Percentiles rank a stretch among this genome's conserved stretches.
These are phyloP conservation scores for Sminthurides bifidus DNA, from an alignment of 1,140 invertebrate genomes.

Conservation along the genomic window DNA sequence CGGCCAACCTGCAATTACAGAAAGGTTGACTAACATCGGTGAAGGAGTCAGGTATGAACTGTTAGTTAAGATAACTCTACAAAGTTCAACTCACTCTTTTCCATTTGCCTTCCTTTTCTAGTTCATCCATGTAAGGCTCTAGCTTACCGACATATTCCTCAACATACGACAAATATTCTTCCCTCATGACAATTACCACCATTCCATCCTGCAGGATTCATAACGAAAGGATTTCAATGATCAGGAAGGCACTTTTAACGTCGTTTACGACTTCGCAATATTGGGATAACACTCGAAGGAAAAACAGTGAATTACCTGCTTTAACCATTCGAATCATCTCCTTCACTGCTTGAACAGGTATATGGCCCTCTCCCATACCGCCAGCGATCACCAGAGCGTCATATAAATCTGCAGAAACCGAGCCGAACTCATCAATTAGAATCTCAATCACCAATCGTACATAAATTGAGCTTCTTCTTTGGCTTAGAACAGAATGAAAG, in stretches of 20 bases:
- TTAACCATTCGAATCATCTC: conserved; percentile 40
- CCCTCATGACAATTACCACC: conserved; percentile 39
- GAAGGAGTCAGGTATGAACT: background rate
- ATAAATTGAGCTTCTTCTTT: too few species aligned
- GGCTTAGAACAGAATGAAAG: background rate
- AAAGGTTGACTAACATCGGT: background rate
- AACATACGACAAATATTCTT: conserved; percentile 38
- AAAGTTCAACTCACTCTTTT: conserved; percentile 15
- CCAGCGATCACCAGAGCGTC: conserved; percentile 36
- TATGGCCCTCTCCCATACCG: conserved; percentile 42
- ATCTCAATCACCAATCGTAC: too few species aligned
- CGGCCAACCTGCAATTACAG: conserved; percentile 28
- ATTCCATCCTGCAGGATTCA: conserved; percentile 34
- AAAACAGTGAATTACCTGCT: conserved; percentile 38
- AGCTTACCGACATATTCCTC: conserved; percentile 36
- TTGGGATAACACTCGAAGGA: too few species aligned
- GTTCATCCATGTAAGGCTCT: conserved; percentile 35
- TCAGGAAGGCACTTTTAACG: background rate
- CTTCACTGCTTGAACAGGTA: conserved; percentile 36
- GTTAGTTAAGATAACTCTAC: background rate
- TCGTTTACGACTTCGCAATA: too few species aligned
- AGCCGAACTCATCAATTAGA: conserved; percentile 1
- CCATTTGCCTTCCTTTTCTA: conserved; percentile 35
- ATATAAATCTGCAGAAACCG: conserved; percentile 35
- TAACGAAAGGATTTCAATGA: background rate